Evolutionary conservation across 2,113 vertebrate genomes (phyloP).

Genomic region (Mus musculus): DNA sequence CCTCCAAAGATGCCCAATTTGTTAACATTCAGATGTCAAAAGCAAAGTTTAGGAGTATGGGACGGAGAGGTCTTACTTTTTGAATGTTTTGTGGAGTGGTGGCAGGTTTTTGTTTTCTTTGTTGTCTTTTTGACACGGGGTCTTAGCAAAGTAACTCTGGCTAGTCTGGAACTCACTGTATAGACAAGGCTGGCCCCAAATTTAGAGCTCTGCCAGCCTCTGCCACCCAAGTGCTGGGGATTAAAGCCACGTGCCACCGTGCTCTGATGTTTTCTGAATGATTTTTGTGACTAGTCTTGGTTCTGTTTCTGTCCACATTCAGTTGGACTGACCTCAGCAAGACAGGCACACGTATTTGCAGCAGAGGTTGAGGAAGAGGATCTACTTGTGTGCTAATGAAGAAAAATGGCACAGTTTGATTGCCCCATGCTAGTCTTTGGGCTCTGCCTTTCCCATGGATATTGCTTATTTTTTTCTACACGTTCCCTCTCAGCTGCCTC

Average conservation of each 20-base stretch:
- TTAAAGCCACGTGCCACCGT: not conserved
- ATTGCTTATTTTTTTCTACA: constrained; percentile 10
- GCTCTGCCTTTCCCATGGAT: constrained; percentile 33
- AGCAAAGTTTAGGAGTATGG: not conserved
- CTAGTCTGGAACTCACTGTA: not conserved
- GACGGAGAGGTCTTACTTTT: not conserved
- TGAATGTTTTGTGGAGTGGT: not conserved
- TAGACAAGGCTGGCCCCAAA: not conserved
- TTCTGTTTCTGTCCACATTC: not conserved
- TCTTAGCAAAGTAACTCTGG: not conserved
- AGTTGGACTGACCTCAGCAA: not conserved
- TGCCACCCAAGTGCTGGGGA: not conserved
- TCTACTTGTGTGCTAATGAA: not conserved
- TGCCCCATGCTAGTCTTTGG: not conserved
- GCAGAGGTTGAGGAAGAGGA: not conserved
- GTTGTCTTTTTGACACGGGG: not conserved
- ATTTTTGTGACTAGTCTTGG: not conserved
- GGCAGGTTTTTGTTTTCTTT: not conserved
- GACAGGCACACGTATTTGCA: not conserved
- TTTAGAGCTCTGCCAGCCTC: not conserved
- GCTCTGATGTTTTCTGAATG: not conserved
- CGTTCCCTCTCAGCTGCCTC: constrained; percentile 5
- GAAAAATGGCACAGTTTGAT: constrained; percentile 49
- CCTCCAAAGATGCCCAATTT: not conserved
- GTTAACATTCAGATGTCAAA: constrained; percentile 18